A percentile compares a stretch with the other conserved stretches of the same genome.
Conservation (phyloP, 2,797 vertebrate species). For the Choloepus didactylus region DNA sequence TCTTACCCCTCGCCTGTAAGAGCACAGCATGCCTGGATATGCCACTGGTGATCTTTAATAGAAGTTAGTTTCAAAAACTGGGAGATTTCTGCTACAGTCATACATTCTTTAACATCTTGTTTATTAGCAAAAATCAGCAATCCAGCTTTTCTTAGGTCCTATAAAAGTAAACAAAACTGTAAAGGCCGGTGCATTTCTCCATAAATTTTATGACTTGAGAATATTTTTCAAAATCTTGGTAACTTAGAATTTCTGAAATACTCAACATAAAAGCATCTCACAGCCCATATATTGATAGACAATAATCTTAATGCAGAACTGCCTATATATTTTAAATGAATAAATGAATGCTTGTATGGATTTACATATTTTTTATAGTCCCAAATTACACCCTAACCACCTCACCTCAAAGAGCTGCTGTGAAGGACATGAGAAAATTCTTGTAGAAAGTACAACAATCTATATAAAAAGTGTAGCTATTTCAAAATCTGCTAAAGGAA, state of each 20-base stretch:
- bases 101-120: too few relatives aligned
- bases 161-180: slow-evolving; percentile 69
- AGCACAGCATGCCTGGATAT: slow-evolving; percentile 82
- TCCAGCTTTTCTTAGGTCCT: slow-evolving; percentile 97
- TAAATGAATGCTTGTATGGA: neutral
- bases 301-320: neutral
- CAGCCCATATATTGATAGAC: neutral
- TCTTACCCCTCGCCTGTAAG: slow-evolving; percentile 99
- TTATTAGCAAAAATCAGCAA: slow-evolving; percentile 86
- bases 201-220: slow-evolving; percentile 23
- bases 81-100: too few relatives aligned
- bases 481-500: neutral
- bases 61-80: too few relatives aligned
- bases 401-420: neutral
- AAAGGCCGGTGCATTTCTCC: slow-evolving; percentile 49
- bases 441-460: neutral
- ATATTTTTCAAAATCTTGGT: slow-evolving; percentile 36
- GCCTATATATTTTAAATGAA: slow-evolving; percentile 26
- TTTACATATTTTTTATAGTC: slow-evolving; percentile 23
- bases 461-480: neutral
- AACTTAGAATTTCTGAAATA: slow-evolving; percentile 49
- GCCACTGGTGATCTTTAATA: too few relatives aligned
- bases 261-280: slow-evolving; percentile 33
- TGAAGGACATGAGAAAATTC: neutral
- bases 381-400: neutral